Evolutionary conservation across 2,888 invertebrate species (phyloP), one percentile per base, ranked within the genome.

Genomic region (Euphydryas editha): DNA sequence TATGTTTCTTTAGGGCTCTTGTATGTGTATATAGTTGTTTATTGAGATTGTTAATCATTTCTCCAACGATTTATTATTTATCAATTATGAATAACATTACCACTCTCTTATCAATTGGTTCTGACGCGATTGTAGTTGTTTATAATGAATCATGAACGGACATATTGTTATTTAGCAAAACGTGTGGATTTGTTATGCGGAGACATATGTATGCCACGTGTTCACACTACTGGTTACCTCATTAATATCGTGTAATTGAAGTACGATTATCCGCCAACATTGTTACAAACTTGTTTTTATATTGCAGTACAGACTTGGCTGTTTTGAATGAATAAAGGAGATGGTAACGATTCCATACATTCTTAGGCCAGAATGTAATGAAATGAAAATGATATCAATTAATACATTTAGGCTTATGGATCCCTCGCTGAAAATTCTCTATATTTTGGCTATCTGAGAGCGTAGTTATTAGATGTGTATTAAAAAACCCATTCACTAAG

Each of bases 121-220:
- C 72, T 72, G 68, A 65, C 68, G 65, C 61, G 56, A 69, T 67
- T 69, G 65, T 67, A 67, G 68, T 47, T 62, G 55, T 62, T 59
- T 65, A 59, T 60, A 67, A 63, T 75, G 71, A 75, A 63, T 73
- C 71, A 69, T 59, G 47, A 39, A 56, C 61, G 20, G 46, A 46
- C 18, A 46, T 65, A 59, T 64, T 59, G n/a, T 68, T 62, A 59
- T 59, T 59, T 68, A 24, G 55, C 55, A 58, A 62, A 62, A 68
- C 51, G 64, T 62, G 61, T 59, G 21, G 51, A 60, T 51, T 21
- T 58, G 39, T 55, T 42, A 66, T 66, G 42, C 30, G 39, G 61
- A 51, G 55, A 55, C 64, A 62, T 68, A 61, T 69, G 60, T 66
- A 64, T 5, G 71, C 62, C 72, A 67, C 68, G 70, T 70, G 70